phyloP scores from a whole-genome alignment of 1,140 invertebrate species.

The Trissolcus basalis region DNA sequence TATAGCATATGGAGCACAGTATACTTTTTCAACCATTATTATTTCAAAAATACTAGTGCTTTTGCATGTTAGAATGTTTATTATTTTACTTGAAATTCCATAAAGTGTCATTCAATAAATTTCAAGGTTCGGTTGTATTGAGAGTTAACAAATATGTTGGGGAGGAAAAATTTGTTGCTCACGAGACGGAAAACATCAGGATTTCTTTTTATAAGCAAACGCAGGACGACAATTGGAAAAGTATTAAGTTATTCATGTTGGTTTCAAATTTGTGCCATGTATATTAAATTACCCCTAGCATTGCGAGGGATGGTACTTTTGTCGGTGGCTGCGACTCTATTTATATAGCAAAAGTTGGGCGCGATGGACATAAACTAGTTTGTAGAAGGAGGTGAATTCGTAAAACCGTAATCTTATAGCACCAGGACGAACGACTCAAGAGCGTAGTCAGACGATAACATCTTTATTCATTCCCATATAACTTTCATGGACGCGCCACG shows the following conservation, averaged over 20 bases:
- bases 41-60: no score
- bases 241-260: no score
- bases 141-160: no score
- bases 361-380: conserved; percentile 64
- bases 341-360: conserved; percentile 51
- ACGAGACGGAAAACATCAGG: no score
- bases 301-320: conserved; percentile 44
- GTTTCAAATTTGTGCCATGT: conserved; percentile 20
- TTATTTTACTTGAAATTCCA: no score
- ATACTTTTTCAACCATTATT: no score
- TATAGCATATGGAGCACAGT: no score
- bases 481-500: conserved; percentile 67
- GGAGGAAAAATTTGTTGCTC: no score
- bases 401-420: conserved; percentile 70
- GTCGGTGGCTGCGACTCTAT: conserved; percentile 40
- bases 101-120: no score
- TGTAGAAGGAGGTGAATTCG: conserved; percentile 68
- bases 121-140: no score
- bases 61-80: no score
- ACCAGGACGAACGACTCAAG: conserved; percentile 58
- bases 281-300: conserved; percentile 42
- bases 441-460: conserved; percentile 65
- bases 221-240: no score
- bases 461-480: conserved; percentile 71
- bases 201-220: neutral